Conservation (phyloP, 2,888 invertebrate genomes). For the Dendrolimus pini region DNA sequence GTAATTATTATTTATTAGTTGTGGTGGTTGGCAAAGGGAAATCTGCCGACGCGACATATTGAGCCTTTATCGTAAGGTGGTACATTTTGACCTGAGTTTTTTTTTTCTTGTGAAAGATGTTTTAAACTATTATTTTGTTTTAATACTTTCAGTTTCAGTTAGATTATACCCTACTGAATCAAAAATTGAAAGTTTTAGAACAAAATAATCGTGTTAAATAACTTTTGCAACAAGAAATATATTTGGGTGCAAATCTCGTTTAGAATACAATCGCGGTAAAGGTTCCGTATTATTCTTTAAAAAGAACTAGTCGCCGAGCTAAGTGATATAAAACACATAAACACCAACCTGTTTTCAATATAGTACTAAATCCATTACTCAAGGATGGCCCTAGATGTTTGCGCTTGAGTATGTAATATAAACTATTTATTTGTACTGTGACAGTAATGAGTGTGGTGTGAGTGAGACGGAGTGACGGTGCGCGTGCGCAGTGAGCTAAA, state of each 20-base stretch:
- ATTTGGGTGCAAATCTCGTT: conserved; percentile 5
- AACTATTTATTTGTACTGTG: conserved; percentile 68
- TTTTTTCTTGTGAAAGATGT: no score
- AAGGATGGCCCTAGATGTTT: conserved; percentile 61
- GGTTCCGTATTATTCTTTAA: background rate
- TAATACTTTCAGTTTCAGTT: no score
- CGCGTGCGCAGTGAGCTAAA: conserved; percentile 40
- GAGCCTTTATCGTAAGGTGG: no score
- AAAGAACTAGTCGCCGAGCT: conserved; percentile 30
- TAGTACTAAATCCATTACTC: conserved; percentile 50
- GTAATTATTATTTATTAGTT: conserved; percentile 5
- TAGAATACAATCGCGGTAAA: conserved; percentile 20
- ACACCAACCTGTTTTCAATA: conserved; percentile 49
- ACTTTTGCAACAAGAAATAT: no score
- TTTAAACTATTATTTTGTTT: no score
- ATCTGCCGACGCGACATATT: conserved; percentile 39
- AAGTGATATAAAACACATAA: conserved; percentile 35
- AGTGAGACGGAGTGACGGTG: conserved; percentile 40
- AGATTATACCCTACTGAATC: no score
- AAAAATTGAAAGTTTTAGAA: no score
- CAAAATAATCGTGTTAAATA: no score
- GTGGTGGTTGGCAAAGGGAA: conserved; percentile 23
- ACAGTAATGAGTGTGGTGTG: conserved; percentile 44
- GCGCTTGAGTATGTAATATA: conserved; percentile 44
- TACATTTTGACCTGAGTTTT: no score